phyloP scores from a whole-genome alignment of 2,797 vertebrate genomes.

The Gadopsis bispinosus region DNA sequence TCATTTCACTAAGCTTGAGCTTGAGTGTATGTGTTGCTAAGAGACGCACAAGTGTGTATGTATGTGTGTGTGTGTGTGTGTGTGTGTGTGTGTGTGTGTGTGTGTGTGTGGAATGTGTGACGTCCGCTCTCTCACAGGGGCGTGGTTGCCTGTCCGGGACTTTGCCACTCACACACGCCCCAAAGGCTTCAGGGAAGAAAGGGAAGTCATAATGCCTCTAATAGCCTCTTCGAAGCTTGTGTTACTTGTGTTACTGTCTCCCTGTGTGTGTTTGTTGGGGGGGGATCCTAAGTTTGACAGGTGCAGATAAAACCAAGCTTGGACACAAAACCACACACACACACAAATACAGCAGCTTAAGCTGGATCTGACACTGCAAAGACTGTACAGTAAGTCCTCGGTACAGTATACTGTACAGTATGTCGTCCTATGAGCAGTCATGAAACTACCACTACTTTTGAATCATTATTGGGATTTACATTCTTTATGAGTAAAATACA shows the following conservation, averaged over 20 bases:
- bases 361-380: conserved; percentile 5
- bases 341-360: neutral
- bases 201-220: conserved; percentile 83
- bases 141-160: conserved; percentile 75
- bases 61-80: conserved; percentile 48
- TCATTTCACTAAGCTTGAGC: conserved; percentile 67
- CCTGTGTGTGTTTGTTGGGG: conserved; percentile 9
- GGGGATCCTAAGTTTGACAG: conserved; percentile 58
- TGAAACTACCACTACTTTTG: neutral
- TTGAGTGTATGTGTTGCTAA: conserved; percentile 75
- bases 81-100: conserved; percentile 78
- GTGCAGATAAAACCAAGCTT: conserved; percentile 64
- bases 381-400: too few relatives aligned
- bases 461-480: conserved; percentile 1
- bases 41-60: conserved; percentile 58
- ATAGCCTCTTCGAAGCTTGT: conserved; percentile 70
- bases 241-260: conserved; percentile 66
- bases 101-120: conserved; percentile 84
- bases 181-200: conserved; percentile 67
- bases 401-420: too few relatives aligned
- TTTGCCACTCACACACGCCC: conserved; percentile 62
- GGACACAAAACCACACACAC: conserved; percentile 28
- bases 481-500: neutral
- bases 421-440: neutral
- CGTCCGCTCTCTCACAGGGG: conserved; percentile 78